Evolutionary conservation across 2,113 vertebrate species (phyloP), one percentile per base, ranked within the genome.

Genomic region (Colinus virginianus): DNA sequence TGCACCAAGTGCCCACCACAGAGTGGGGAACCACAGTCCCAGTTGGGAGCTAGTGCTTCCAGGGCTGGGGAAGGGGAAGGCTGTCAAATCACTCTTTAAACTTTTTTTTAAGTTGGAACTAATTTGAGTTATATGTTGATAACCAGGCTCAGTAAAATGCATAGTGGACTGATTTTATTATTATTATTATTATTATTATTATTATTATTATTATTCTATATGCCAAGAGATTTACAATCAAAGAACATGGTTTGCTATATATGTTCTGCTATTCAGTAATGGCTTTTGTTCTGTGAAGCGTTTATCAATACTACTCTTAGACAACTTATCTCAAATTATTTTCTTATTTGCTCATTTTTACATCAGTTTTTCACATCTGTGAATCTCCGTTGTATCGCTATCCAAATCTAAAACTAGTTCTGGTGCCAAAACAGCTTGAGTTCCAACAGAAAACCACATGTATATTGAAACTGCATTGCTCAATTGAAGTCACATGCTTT

Each of bases 21-120:
- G 18, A 56, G 32, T 11, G 30, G 55, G 16, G 64, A 72, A 23
- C 82, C 68, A 4, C 59, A 72, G 26, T 84, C 80, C 78, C 67
- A 42, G 4, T 48, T 68, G 62, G 64, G 74, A 70, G 36, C 68
- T 80, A 68, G 70, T 74, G 9, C 90, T 75, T 64, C 7, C 26
- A 48, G 40, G 58, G 40, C 45, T 79, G 62, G 56, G 32, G 75
- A 34, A 64, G 22, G 36, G 58, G 74, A 81, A 93, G 81, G 49
- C 92, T 92, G 88, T 88, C 84, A 53, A 89, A 34, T 90, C 76
- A 30, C 56, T 93, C 78, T 87, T 89, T 79, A 70, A 94, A 77
- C 51, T 69, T 40, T n/a, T 11, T 77, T 7, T 17, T 21, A 42
- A 13, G 12, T 51, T 84, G 72, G 28, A 84, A 84, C 46, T 77